Base-by-base conservation (phyloP, 2,888 invertebrate genomes). In the Panopea generosa region DNA sequence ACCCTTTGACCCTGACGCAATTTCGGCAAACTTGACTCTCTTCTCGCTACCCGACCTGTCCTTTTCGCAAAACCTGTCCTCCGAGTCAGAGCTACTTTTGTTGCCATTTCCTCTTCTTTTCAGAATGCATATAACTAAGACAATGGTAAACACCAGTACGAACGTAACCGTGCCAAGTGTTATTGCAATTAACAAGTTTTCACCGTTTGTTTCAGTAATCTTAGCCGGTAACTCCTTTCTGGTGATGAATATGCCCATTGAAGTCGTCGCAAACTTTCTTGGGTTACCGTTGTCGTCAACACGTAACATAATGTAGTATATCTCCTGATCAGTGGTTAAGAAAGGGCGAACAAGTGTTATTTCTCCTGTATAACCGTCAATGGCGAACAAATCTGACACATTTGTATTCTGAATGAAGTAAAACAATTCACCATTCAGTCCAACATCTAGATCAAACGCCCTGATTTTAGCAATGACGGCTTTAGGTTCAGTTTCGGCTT, bases 221-320 rank as follows among this genome's bases (percentile, higher is more conserved):
- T 59, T 45, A 18, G 67, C 27, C 14, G 57, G 22, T 14, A 45
- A 29, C 20, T 50, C 67, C 16, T 63, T 66, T 24, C 83, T 70
- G 14, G 72, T 63, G 55, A 84, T 67, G 49, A 82, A 75, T 33
- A 85, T 53, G 38, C 71, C 74, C 56, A 85, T 38, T 7, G 82
- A 76, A 20, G 82, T 73, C 16, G 77, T 74, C 2, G 78, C 65
- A 40, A 55, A 80, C 29, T 63, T 60, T 65, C 76, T 70, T 9
- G 84, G 85, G 50, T 71, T 65, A 14, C 85, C 85, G 29, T 79
- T 69, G 62, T 85, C 85, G 33, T 78, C 81, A 7, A 82, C 83
- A 26, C 71, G 56, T 22, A 85, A 61, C 3, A 74, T 52, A 24
- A 85, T 53, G 27, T 77, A 73, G 67, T 67, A 83, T 29, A 78